Evolutionary conservation across 2,113 vertebrate species (phyloP).

Genomic region (Melanocharis versteri): DNA sequence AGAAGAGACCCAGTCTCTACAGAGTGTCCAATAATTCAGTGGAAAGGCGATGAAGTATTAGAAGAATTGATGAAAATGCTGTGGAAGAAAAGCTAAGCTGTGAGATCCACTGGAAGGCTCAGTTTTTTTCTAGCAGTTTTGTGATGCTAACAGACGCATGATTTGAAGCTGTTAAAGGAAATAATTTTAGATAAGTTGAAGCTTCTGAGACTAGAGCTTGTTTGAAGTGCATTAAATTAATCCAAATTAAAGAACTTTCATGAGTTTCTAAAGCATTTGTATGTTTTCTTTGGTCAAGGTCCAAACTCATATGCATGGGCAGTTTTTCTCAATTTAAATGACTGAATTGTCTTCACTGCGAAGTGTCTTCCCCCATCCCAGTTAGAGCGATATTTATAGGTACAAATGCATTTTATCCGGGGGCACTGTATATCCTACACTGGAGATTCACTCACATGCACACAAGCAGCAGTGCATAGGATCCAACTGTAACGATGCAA

Average conservation of each 20-base stretch:
- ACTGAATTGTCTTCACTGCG: not conserved
- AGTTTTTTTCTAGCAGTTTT: not conserved
- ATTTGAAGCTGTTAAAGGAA: not conserved
- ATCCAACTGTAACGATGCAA: slow-evolving; percentile 15
- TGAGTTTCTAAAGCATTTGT: slow-evolving; percentile 7
- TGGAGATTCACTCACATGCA: not conserved
- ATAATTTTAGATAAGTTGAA: not conserved
- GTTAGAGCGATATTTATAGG: slow-evolving; percentile 10
- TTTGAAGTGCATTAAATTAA: slow-evolving; percentile 47
- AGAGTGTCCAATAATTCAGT: not conserved
- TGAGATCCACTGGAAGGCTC: not conserved
- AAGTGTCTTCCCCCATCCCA: not conserved
- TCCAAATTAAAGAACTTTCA: slow-evolving; percentile 33
- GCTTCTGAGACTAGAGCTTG: not conserved
- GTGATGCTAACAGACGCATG: not conserved
- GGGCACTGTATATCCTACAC: not conserved
- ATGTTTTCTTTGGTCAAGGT: slow-evolving; percentile 33
- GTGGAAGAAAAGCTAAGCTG: not conserved
- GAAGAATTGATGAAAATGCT: not conserved
- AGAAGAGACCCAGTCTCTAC: not conserved
- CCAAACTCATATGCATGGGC: slow-evolving; percentile 10
- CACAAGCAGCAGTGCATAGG: not conserved
- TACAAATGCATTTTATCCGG: not conserved
- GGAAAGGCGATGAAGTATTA: not conserved
- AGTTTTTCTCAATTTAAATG: not conserved